A percentile compares a stretch with the other conserved stretches of the same genome.
Evolutionary conservation across 2,888 invertebrate genomes (phyloP).

Genomic region (Sphaeridia pumilis): DNA sequence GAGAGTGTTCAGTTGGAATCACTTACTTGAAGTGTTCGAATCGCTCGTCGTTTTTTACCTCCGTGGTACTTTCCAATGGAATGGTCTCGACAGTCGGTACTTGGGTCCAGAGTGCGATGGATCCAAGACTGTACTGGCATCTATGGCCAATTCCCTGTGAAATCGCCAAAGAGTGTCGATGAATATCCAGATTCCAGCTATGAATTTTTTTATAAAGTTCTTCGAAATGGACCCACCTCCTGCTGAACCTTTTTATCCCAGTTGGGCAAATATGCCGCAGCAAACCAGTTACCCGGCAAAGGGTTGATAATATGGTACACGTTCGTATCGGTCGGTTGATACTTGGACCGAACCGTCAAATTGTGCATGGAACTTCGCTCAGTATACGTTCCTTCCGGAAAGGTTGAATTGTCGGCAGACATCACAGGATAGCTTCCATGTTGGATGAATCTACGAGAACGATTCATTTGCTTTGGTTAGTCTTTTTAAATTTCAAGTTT

Average conservation of each 20-base stretch:
- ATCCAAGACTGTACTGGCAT: slow-evolving; percentile 43
- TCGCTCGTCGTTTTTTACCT: slow-evolving; percentile 38
- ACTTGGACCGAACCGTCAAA: slow-evolving; percentile 38
- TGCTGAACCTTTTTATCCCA: slow-evolving; percentile 44
- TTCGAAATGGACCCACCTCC: slow-evolving; percentile 38
- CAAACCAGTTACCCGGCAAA: slow-evolving; percentile 64
- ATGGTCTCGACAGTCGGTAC: slow-evolving; percentile 41
- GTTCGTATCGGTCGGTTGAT: slow-evolving; percentile 41
- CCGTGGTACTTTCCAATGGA: slow-evolving; percentile 39
- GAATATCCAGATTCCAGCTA: not conserved
- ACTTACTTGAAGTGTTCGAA: slow-evolving; percentile 44
- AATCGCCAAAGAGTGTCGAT: not conserved
- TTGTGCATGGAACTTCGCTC: slow-evolving; percentile 39
- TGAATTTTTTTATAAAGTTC: not conserved
- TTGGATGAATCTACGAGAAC: slow-evolving; percentile 52
- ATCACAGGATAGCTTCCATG: slow-evolving; percentile 71
- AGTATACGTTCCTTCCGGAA: slow-evolving; percentile 52
- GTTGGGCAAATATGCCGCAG: slow-evolving; percentile 50
- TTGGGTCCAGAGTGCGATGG: slow-evolving; percentile 44
- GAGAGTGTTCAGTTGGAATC: too few species aligned
- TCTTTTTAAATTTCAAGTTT: not conserved
- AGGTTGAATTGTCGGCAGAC: slow-evolving; percentile 65
- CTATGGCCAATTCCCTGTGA: slow-evolving; percentile 43
- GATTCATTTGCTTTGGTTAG: not conserved
- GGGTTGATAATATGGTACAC: slow-evolving; percentile 43